phyloP scores from a whole-genome alignment of 2,113 vertebrate genomes.

The Trachemys scripta region DNA sequence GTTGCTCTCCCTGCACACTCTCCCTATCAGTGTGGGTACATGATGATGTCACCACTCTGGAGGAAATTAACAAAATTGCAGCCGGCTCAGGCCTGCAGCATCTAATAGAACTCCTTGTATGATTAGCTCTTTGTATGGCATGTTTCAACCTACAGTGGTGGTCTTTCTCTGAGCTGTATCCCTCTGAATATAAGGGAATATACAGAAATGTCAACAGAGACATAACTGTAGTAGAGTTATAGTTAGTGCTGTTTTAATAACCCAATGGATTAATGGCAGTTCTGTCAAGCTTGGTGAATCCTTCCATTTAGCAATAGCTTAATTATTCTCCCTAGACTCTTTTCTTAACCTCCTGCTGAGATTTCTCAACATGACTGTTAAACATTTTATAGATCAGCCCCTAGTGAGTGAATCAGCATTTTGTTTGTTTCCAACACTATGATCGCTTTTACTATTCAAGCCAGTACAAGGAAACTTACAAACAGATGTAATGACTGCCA shows the following conservation, averaged over 20 bases:
- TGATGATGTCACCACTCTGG: background rate
- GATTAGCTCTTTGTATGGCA: background rate
- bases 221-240: background rate
- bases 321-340: slow-evolving; percentile 27
- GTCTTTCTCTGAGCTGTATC: background rate
- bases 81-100: background rate
- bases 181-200: background rate
- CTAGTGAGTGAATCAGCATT: slow-evolving; percentile 25
- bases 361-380: slow-evolving; percentile 10
- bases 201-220: background rate
- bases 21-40: background rate
- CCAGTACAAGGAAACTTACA: background rate
- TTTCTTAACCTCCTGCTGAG: slow-evolving; percentile 43
- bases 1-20: background rate
- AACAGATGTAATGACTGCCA: background rate
- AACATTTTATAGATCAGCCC: slow-evolving; percentile 26
- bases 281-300: slow-evolving; percentile 27
- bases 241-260: background rate
- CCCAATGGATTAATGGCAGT: background rate
- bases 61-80: background rate
- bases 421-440: slow-evolving; percentile 37
- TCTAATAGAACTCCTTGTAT: background rate
- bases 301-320: slow-evolving; percentile 7
- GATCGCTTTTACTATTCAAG: slow-evolving; percentile 5
- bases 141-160: background rate